Evolutionary conservation across 2,797 vertebrate genomes (phyloP).

Genomic region (Poeciliopsis presidionis): DNA sequence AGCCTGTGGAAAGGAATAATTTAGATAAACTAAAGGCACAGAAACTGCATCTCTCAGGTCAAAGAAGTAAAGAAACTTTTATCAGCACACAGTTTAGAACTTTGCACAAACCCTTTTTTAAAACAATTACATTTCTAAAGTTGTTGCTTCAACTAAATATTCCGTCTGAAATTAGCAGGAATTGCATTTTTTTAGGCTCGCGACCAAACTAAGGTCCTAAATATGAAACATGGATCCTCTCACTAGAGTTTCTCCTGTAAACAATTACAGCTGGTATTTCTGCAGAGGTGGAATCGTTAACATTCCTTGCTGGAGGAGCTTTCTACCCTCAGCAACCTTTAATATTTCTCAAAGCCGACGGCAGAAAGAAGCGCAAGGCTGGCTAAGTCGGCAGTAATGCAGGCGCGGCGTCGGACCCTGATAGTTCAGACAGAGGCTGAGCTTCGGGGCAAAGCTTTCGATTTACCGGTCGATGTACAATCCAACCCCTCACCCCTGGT

Average conservation of each 20-base stretch:
- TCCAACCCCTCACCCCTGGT: background rate
- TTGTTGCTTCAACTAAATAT: background rate
- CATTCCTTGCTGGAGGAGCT: background rate
- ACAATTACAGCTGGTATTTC: background rate
- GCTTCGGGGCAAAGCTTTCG: background rate
- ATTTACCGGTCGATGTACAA: constrained; percentile 2
- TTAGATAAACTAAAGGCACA: background rate
- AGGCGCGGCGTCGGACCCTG: background rate
- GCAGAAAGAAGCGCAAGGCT: background rate
- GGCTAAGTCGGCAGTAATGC: background rate
- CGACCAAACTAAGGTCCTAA: too few species aligned
- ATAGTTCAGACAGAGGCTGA: constrained; percentile 1
- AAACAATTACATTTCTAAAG: background rate
- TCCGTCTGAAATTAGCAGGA: background rate
- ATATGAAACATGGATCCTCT: too few species aligned
- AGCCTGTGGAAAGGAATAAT: background rate
- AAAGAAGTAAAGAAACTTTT: background rate
- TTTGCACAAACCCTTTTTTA: background rate
- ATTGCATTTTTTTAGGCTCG: background rate
- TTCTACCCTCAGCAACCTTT: background rate
- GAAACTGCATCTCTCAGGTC: background rate
- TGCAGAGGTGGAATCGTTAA: background rate
- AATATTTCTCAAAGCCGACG: background rate
- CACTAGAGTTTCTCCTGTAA: too few species aligned
- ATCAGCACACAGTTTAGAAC: background rate